phyloP scores from a whole-genome alignment of 2,797 vertebrate species.

The Phataginus tricuspis region DNA sequence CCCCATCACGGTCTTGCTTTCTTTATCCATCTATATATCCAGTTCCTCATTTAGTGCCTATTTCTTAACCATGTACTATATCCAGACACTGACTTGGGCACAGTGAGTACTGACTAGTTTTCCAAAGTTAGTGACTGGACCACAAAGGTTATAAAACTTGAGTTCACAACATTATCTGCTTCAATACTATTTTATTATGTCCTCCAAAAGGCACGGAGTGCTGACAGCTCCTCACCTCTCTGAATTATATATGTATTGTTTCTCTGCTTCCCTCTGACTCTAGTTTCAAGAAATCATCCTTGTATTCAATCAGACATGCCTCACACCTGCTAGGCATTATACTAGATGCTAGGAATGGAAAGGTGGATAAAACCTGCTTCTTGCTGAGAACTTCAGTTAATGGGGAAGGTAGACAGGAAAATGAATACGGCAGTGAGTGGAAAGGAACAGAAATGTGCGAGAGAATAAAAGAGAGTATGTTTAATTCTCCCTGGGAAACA shows the following conservation, averaged over 20 bases:
- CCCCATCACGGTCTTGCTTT: background rate
- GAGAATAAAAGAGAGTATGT: background rate
- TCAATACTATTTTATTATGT: background rate
- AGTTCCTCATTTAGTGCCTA: background rate
- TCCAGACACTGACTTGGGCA: background rate
- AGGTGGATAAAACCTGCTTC: no score
- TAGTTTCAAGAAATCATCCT: background rate
- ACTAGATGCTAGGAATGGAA: background rate
- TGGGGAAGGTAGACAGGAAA: background rate
- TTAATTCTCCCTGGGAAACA: slow-evolving; percentile 25
- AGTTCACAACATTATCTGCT: background rate
- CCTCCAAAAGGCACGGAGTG: background rate
- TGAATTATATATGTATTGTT: no score
- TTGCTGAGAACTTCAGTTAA: background rate
- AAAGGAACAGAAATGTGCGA: background rate
- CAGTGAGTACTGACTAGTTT: background rate
- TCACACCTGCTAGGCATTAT: background rate
- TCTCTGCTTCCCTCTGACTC: background rate
- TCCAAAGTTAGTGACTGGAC: slow-evolving; percentile 14
- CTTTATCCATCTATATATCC: background rate
- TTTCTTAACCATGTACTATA: background rate
- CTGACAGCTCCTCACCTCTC: background rate
- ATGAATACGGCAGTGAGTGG: background rate
- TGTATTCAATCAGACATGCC: background rate
- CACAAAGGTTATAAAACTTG: slow-evolving; percentile 31